These are phyloP conservation scores for Thalassarche chlororhynchos DNA, from an alignment of 2,113 vertebrate species.

Conservation along the genomic window DNA sequence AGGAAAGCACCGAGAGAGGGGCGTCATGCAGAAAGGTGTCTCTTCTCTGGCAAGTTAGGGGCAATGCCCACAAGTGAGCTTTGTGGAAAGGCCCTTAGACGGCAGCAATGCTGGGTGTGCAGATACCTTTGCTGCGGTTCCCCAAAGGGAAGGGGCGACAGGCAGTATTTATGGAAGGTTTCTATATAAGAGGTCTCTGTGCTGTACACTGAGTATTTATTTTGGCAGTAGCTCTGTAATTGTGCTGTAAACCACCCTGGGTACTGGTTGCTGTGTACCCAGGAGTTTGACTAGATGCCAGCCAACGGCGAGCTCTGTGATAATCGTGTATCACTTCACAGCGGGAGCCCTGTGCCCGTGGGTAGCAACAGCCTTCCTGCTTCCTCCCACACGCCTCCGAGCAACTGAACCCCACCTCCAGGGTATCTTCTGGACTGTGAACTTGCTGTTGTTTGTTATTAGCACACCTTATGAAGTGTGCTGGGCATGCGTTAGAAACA, in stretches of 20 bases:
- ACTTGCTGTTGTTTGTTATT: not conserved
- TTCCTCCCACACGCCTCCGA: not conserved
- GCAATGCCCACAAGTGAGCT: not conserved
- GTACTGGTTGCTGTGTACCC: not conserved
- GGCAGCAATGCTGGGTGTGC: not conserved
- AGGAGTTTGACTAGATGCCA: not conserved
- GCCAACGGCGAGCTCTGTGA: not conserved
- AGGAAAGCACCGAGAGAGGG: not conserved
- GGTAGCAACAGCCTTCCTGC: not conserved
- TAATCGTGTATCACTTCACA: not conserved
- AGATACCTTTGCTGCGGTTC: not conserved
- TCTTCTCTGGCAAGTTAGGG: not conserved
- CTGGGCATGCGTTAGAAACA: not conserved
- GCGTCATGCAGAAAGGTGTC: not conserved
- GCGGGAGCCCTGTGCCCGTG: not conserved
- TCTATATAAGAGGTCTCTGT: not conserved
- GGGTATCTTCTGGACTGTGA: not conserved
- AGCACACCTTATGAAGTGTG: not conserved
- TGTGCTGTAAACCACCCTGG: constrained; percentile 1
- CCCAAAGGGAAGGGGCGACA: rapidly evolving
- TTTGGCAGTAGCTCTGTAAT: not conserved
- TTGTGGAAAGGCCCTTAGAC: not conserved
- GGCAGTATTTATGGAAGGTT: not conserved
- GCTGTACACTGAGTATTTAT: not conserved
- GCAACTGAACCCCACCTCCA: not conserved